Percentiles rank a stretch among this genome's conserved stretches.
Evolutionary conservation across 2,113 vertebrate species (phyloP).

Genomic region (Craseonycteris thonglongyai): DNA sequence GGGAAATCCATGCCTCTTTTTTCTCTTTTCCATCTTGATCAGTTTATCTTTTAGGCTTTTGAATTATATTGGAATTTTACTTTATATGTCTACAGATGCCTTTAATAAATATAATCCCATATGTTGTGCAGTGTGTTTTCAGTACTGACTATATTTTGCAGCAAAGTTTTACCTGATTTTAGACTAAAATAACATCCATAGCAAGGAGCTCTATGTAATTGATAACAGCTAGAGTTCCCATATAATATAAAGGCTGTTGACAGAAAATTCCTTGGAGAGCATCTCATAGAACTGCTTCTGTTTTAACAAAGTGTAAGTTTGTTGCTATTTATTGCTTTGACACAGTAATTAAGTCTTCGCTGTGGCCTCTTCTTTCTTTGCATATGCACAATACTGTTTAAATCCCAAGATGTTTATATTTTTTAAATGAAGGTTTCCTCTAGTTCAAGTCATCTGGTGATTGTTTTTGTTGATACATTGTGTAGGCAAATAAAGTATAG

Average conservation of each 20-base stretch:
- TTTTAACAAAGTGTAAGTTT: constrained; percentile 62
- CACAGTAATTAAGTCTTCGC: constrained; percentile 55
- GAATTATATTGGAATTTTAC: constrained; percentile 9
- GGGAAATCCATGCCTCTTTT: background rate
- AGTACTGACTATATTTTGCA: constrained; percentile 21
- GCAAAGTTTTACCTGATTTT: constrained; percentile 40
- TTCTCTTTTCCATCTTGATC: constrained; percentile 26
- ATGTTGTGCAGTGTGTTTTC: background rate
- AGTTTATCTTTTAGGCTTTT: constrained; percentile 44
- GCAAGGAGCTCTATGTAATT: constrained; percentile 42
- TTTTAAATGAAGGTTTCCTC: constrained; percentile 27
- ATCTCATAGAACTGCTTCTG: constrained; percentile 35
- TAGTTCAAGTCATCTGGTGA: background rate
- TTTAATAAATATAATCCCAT: background rate
- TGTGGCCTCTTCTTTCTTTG: constrained; percentile 13
- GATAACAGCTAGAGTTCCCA: constrained; percentile 29
- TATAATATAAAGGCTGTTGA: constrained; percentile 1
- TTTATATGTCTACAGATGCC: background rate
- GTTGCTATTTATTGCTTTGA: constrained; percentile 44
- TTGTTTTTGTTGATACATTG: constrained; percentile 40
- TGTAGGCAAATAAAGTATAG: background rate
- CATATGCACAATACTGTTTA: background rate
- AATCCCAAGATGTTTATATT: constrained; percentile 4
- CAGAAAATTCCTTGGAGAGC: constrained; percentile 49
- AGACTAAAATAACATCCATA: constrained; percentile 41